Percentiles rank a stretch among this genome's conserved stretches.
phyloP scores from a whole-genome alignment of 2,113 vertebrate species.

The Salvelinus fontinalis region DNA sequence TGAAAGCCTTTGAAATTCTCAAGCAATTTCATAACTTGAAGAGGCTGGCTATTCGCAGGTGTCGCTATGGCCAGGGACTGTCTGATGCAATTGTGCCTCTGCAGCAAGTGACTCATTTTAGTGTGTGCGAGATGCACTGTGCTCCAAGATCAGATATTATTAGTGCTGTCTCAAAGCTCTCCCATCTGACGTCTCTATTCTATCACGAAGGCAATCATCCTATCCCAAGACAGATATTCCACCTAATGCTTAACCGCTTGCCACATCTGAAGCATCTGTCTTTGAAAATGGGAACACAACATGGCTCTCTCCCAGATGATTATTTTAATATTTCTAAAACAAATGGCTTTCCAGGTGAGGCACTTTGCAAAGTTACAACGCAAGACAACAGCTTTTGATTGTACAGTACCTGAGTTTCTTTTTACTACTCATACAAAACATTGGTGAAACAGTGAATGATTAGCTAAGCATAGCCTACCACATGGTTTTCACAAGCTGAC shows the following conservation, averaged over 20 bases:
- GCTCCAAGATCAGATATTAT: conserved; percentile 14
- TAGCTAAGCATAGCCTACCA: too few species aligned
- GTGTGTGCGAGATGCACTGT: conserved; percentile 38
- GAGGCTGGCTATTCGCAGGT: conserved; percentile 35
- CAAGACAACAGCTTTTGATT: background rate
- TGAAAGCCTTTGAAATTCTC: conserved; percentile 24
- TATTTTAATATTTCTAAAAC: conserved; percentile 28
- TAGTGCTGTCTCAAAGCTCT: conserved; percentile 31
- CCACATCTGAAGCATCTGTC: conserved; percentile 48
- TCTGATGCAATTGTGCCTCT: conserved; percentile 10
- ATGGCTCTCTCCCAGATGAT: conserved; percentile 37
- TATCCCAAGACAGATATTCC: conserved; percentile 27
- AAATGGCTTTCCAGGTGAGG: conserved; percentile 26
- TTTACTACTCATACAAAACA: too few species aligned
- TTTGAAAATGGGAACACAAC: conserved; percentile 37
- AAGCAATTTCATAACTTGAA: conserved; percentile 36
- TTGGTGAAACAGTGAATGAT: too few species aligned
- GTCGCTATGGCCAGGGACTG: conserved; percentile 19
- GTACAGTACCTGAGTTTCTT: too few species aligned
- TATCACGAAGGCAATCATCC: conserved; percentile 40
- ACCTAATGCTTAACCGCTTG: conserved; percentile 34
- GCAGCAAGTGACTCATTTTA: conserved; percentile 42
- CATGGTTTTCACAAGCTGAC: too few species aligned
- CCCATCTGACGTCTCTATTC: conserved; percentile 32
- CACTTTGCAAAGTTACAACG: background rate